These are phyloP conservation scores for Pandemis corylana DNA, from an alignment of 2,888 invertebrate species.

Conservation along the genomic window DNA sequence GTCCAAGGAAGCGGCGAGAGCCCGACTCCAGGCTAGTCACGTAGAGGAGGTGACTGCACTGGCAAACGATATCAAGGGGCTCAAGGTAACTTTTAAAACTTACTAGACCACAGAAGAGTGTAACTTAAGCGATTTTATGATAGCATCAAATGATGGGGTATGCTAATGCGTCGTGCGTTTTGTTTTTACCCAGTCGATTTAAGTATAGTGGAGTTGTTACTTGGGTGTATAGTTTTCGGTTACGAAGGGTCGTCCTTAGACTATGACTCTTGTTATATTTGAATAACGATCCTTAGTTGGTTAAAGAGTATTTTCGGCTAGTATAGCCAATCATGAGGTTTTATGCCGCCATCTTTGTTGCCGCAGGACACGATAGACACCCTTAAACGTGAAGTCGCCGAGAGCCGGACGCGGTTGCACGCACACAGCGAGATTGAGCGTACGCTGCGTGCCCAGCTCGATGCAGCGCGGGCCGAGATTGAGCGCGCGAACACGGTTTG, in stretches of 20 bases:
- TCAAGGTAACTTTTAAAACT: slow-evolving; percentile 63
- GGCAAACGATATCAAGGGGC: slow-evolving; percentile 75
- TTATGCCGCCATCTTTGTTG: slow-evolving; percentile 24
- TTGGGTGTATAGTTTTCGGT: too few species aligned
- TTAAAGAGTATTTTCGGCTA: too few species aligned
- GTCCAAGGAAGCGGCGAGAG: slow-evolving; percentile 80
- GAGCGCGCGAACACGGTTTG: slow-evolving; percentile 50
- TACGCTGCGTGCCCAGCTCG: slow-evolving; percentile 76
- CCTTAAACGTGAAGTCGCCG: slow-evolving; percentile 78
- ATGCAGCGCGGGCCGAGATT: slow-evolving; percentile 73
- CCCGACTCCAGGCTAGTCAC: slow-evolving; percentile 78
- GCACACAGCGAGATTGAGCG: slow-evolving; percentile 80
- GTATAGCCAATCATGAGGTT: not conserved
- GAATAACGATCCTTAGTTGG: too few species aligned
- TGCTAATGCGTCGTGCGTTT: too few species aligned
- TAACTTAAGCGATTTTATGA: too few species aligned
- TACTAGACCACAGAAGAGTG: too few species aligned
- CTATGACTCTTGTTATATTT: too few species aligned
- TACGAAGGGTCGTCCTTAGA: too few species aligned
- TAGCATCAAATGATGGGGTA: too few species aligned
- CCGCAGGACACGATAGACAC: slow-evolving; percentile 78
- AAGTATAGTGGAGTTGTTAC: too few species aligned
- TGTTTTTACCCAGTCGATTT: too few species aligned
- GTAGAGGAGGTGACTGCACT: slow-evolving; percentile 76
- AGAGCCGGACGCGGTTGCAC: slow-evolving; percentile 75